A percentile compares a stretch with the other conserved stretches of the same genome.
phyloP scores from a whole-genome alignment of 2,113 vertebrate genomes.

The Dolichotis patagonum region DNA sequence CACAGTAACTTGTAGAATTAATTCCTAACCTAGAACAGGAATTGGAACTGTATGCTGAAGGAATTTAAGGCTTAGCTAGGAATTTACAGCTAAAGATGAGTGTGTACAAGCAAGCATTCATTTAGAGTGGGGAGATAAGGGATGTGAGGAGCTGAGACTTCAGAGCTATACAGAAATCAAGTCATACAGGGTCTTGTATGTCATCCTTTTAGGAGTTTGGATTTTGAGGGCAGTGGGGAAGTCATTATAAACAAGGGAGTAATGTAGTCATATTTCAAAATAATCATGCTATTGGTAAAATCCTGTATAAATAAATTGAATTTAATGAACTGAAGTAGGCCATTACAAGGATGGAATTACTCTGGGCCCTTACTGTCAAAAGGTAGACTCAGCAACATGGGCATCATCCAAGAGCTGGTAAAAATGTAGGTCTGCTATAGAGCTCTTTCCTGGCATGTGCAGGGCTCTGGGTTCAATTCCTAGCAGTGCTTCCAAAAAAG shows the following conservation, averaged over 20 bases:
- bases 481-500: neutral
- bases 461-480: neutral
- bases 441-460: neutral
- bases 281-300: neutral
- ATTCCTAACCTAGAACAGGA: conserved; percentile 27
- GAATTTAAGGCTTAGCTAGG: neutral
- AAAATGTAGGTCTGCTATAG: neutral
- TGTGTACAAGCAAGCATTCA: neutral
- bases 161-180: neutral
- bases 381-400: neutral
- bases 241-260: conserved; percentile 18
- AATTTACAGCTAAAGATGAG: neutral
- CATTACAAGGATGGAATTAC: neutral
- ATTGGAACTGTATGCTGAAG: neutral
- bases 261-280: neutral
- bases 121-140: neutral
- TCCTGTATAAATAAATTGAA: conserved; percentile 21
- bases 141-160: neutral
- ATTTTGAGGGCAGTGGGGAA: conserved; percentile 28
- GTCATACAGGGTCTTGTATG: neutral
- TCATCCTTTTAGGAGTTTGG: neutral
- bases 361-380: neutral
- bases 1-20: conserved; percentile 33
- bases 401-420: conserved; percentile 3
- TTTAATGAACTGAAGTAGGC: neutral